Conservation (phyloP, 2,113 vertebrate genomes). For the Buteo buteo region DNA sequence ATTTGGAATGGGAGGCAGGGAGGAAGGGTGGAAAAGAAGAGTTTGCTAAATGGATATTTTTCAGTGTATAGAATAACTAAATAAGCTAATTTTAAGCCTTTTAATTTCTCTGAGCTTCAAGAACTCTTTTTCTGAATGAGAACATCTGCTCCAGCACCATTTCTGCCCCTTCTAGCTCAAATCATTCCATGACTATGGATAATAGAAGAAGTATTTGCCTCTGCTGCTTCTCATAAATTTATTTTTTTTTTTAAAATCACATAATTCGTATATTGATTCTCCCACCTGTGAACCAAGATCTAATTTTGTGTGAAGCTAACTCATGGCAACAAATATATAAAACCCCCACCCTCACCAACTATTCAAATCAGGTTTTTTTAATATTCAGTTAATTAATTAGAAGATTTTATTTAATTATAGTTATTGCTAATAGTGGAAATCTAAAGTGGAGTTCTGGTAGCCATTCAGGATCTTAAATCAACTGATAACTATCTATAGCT, state of each 20-base stretch:
- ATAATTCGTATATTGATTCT: background rate
- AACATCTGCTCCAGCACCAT: background rate
- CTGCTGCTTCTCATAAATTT: background rate
- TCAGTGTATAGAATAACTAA: background rate
- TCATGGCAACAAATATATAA: background rate
- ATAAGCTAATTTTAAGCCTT: background rate
- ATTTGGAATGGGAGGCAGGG: background rate
- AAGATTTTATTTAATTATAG: background rate
- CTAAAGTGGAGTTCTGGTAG: background rate
- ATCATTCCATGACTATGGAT: background rate
- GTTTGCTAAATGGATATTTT: background rate
- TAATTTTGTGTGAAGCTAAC: background rate
- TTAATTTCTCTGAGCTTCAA: background rate
- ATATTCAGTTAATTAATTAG: background rate
- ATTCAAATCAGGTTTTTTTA: background rate
- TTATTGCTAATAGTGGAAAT: background rate
- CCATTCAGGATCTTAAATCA: background rate
- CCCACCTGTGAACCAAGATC: background rate
- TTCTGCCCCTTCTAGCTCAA: background rate
- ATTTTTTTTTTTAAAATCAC: background rate
- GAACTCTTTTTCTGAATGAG: background rate
- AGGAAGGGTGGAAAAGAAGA: background rate
- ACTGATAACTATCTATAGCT: background rate
- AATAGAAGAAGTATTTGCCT: background rate
- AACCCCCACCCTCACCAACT: accelerated